Evolutionary conservation across 2,797 vertebrate species (phyloP), one percentile per base, ranked within the genome.

Genomic region (Gymnoscopelus microlampas): DNA sequence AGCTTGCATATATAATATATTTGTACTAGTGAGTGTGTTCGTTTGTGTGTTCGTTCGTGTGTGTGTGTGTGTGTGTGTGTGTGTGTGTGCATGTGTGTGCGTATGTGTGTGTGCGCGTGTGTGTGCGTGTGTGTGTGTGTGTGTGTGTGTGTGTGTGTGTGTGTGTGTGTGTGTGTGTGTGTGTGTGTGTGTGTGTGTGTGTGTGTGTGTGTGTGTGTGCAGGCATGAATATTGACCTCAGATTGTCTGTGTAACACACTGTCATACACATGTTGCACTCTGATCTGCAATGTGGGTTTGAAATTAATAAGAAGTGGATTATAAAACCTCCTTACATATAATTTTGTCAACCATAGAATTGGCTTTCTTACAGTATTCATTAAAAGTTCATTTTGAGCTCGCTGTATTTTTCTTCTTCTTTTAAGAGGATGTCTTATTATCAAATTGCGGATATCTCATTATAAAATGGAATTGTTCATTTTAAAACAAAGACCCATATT

Each of bases 391-490:
- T 75, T 59, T 67, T 8, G 58, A 60, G 64, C 69, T n/a, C n/a
- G 77, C 62, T 44, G 2, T 44, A 44, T 44, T 44, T 39, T 39
- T 44, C 8, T 8, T 44, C 5, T 19, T 19, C 39, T 44, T 44
- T 44, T 44, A 44, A 44, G 39, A 44, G 39, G 39, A 44, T 10
- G 39, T 8, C 39, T 44, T 44, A 44, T 10, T 44, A 44, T 44
- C 8, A 44, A 44, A 44, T 44, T 44, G 39, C 39, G 39, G 39
- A 44, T 44, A 44, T 44, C 8, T 44, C 9, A 44, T 44, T 44
- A 44, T 10, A 44, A 44, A 44, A 44, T 44, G 39, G 39, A 9
- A 44, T 44, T 8, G 39, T 77, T 86, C 1, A 67, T 86, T 87
- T 73, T 59, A 55, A 70, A 71, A 53, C 70, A 64, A 68, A 74